Evolutionary conservation across 1,140 invertebrate species (phyloP).

Genomic region (Capitella teleta): DNA sequence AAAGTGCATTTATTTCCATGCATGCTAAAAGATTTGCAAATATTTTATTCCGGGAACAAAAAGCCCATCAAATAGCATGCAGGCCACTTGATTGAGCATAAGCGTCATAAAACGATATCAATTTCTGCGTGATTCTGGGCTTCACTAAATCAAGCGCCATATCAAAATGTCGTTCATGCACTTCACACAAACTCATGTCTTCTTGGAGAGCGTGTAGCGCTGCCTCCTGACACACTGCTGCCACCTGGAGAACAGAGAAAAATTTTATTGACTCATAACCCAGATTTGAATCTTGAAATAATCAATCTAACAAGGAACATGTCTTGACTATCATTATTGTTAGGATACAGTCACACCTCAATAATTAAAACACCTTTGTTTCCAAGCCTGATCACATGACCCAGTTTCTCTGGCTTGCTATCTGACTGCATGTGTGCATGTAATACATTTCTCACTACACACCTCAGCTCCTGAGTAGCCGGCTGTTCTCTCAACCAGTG

Average conservation of each 20-base stretch:
- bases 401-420: neutral
- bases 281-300: neutral
- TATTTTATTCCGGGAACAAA: too few species aligned
- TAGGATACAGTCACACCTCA: neutral
- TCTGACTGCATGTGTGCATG: too few species aligned
- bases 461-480: slow-evolving; percentile 83
- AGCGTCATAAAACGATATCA: slow-evolving; percentile 59
- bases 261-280: neutral
- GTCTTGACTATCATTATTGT: neutral
- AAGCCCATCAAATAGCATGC: too few species aligned
- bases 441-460: too few species aligned
- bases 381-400: neutral
- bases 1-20: too few species aligned
- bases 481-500: slow-evolving; percentile 55
- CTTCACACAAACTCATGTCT: slow-evolving; percentile 48
- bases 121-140: slow-evolving; percentile 56
- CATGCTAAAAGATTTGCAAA: too few species aligned
- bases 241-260: slow-evolving; percentile 43
- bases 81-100: slow-evolving; percentile 40
- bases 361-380: neutral
- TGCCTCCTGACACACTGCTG: slow-evolving; percentile 75
- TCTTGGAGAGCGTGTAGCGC: slow-evolving; percentile 67
- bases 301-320: neutral
- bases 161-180: slow-evolving; percentile 55
- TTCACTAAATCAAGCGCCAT: slow-evolving; percentile 54